A percentile compares a stretch with the other conserved stretches of the same genome.
Evolutionary conservation across 64 coral and sea anemone genomes (phyloP).

Genomic region (Stichodactyla helianthus): DNA sequence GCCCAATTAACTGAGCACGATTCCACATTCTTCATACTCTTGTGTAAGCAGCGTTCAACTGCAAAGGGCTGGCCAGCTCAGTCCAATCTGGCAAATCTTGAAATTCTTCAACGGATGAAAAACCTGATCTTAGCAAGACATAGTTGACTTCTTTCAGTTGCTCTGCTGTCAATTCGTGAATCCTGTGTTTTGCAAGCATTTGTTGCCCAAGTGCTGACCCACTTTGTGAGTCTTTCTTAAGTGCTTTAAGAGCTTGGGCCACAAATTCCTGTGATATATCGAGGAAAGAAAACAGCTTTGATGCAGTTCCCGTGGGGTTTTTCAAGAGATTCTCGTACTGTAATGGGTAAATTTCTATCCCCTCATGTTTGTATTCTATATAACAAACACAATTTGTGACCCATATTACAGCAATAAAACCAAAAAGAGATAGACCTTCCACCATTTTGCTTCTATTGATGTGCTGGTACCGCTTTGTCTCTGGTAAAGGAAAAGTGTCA

Average conservation of each 20-base stretch:
- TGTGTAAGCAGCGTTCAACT: no score
- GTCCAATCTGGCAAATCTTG: slow-evolving; percentile 31
- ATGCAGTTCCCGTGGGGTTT: neutral
- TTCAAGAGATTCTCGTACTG: slow-evolving; percentile 30
- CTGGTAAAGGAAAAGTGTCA: neutral
- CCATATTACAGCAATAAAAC: neutral
- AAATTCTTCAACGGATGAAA: slow-evolving; percentile 30
- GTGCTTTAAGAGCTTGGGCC: neutral
- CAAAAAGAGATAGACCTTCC: neutral
- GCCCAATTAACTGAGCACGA: no score
- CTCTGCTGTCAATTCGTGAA: neutral
- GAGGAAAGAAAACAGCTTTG: slow-evolving; percentile 8
- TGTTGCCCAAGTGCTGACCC: neutral
- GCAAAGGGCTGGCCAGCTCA: neutral
- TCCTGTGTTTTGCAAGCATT: neutral
- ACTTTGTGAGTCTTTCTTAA: slow-evolving; percentile 30
- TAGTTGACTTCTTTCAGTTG: slow-evolving; percentile 16
- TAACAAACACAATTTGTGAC: neutral
- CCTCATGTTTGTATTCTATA: slow-evolving; percentile 17
- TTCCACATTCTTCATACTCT: no score
- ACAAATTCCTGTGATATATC: neutral
- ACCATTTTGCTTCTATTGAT: neutral
- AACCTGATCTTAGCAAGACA: slow-evolving; percentile 12
- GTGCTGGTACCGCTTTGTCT: neutral
- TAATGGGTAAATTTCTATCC: slow-evolving; percentile 13